Percentiles rank a stretch among this genome's conserved stretches.
phyloP scores from a whole-genome alignment of 2,888 invertebrate genomes.

The Drosophila diplacantha region DNA sequence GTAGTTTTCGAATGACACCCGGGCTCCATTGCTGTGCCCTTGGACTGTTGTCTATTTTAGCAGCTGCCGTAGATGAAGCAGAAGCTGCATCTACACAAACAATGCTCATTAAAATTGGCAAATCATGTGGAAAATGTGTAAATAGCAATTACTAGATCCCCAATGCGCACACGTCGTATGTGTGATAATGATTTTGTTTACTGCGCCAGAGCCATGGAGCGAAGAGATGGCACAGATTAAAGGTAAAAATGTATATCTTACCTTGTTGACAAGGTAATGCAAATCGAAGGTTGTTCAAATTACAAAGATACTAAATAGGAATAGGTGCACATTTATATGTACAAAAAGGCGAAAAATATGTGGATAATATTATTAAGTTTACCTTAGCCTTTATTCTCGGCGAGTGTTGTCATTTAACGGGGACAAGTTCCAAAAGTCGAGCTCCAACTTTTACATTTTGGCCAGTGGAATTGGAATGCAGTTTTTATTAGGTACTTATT shows the following conservation, averaged over 20 bases:
- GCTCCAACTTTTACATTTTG: conserved; percentile 7
- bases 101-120: conserved; percentile 67
- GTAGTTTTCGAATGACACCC: conserved; percentile 35
- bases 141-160: conserved; percentile 56
- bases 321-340: neutral
- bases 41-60: conserved; percentile 34
- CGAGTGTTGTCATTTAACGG: neutral
- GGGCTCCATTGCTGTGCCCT: conserved; percentile 24
- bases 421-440: neutral
- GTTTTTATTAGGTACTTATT: neutral
- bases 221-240: conserved; percentile 8
- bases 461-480: neutral
- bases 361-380: too few relatives aligned
- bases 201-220: conserved; percentile 9
- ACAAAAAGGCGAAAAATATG: neutral
- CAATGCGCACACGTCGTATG: conserved; percentile 28
- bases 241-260: neutral
- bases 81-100: conserved; percentile 51
- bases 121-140: conserved; percentile 69
- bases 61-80: conserved; percentile 31
- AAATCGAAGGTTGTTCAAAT: neutral
- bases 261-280: conserved; percentile 7
- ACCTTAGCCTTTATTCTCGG: neutral
- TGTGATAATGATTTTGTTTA: conserved; percentile 27
- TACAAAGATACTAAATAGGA: too few relatives aligned